phyloP scores from a whole-genome alignment of 2,888 invertebrate genomes.

The Ferdinandea cuprea region DNA sequence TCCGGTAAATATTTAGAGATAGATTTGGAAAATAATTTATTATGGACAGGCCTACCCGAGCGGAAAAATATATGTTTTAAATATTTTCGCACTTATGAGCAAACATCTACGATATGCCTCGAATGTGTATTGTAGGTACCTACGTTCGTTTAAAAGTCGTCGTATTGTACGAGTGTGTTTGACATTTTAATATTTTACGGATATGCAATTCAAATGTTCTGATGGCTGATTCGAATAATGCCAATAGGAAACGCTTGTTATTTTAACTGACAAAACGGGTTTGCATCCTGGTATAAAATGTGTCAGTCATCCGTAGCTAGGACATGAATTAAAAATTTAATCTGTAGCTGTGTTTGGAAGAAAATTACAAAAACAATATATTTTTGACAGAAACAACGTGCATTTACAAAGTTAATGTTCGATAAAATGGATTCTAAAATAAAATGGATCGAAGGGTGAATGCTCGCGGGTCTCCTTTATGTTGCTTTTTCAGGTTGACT shows the following conservation, averaged over 20 bases:
- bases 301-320: constrained; percentile 21
- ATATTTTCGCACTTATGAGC: constrained; percentile 42
- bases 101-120: constrained; percentile 1
- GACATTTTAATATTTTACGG: constrained; percentile 51
- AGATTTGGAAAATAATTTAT: constrained; percentile 63
- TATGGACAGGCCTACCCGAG: constrained; percentile 35
- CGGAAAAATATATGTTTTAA: constrained; percentile 42
- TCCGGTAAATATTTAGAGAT: constrained; percentile 61
- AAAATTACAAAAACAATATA: background rate
- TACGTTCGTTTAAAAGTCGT: too few species aligned
- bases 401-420: constrained; percentile 6
- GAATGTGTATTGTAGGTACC: background rate
- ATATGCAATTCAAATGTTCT: constrained; percentile 48
- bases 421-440: constrained; percentile 8
- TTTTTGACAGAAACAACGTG: constrained; percentile 2
- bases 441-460: background rate
- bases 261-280: constrained; percentile 50
- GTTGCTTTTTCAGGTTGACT: constrained; percentile 11
- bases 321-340: constrained; percentile 28
- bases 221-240: constrained; percentile 26
- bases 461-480: background rate
- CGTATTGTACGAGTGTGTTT: too few species aligned
- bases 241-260: constrained; percentile 34
- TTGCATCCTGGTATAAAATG: constrained; percentile 46
- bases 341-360: background rate